Percentiles rank a stretch among this genome's conserved stretches.
Evolutionary conservation across 1,140 invertebrate species (phyloP).

Genomic region (Drosophila pseudoananassae): DNA sequence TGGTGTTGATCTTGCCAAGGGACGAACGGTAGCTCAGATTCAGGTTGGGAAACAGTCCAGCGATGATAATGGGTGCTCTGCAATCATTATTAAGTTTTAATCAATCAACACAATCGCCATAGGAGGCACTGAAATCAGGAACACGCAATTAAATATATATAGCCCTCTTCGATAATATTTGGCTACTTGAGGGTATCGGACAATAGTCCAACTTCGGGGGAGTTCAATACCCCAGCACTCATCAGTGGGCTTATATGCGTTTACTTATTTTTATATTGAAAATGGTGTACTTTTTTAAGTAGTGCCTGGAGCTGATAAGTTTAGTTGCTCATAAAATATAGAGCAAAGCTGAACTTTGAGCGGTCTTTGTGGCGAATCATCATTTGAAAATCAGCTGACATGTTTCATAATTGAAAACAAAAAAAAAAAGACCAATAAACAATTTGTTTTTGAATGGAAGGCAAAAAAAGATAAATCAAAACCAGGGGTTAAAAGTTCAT

Average conservation of each 20-base stretch:
- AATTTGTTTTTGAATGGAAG: background rate
- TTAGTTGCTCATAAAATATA: conserved; percentile 58
- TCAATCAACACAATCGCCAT: conserved; percentile 17
- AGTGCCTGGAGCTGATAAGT: conserved; percentile 57
- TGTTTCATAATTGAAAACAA: conserved; percentile 3
- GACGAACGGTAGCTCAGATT: conserved; percentile 78
- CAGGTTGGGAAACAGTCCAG: conserved; percentile 76
- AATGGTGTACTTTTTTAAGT: conserved; percentile 36
- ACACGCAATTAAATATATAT: conserved; percentile 50
- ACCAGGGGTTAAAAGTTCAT: background rate
- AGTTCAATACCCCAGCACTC: conserved; percentile 48
- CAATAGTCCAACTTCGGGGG: conserved; percentile 58
- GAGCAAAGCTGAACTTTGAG: conserved; percentile 55
- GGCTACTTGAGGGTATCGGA: conserved; percentile 27
- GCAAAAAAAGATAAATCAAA: background rate
- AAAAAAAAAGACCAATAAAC: background rate
- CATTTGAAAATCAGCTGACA: conserved; percentile 49
- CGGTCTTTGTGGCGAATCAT: conserved; percentile 33
- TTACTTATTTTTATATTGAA: conserved; percentile 37
- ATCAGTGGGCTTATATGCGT: conserved; percentile 9
- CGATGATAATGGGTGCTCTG: conserved; percentile 75
- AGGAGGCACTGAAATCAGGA: conserved; percentile 40
- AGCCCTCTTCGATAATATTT: conserved; percentile 28
- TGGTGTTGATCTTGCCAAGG: conserved; percentile 73
- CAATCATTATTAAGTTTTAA: conserved; percentile 44